Base-by-base conservation (phyloP, 2,113 vertebrate genomes). In the Etheostoma cragini region DNA sequence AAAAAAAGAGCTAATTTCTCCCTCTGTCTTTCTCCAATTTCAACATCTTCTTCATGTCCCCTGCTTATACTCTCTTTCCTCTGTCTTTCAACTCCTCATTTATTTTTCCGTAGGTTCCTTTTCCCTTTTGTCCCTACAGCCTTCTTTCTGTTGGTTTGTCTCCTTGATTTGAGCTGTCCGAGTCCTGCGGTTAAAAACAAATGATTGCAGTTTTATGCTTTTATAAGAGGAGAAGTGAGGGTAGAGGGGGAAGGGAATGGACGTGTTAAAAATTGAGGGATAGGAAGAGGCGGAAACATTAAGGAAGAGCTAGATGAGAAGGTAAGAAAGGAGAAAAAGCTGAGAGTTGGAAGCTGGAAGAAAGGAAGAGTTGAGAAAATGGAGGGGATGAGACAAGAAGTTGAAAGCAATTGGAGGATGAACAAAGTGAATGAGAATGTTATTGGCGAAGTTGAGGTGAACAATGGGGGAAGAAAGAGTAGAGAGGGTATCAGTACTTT, bases 31-130 rank as follows among this genome's bases (percentile, higher is more conserved):
- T 47, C 42, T 72, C 11, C 38, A 1, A 45, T 64, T 73, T 80
- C 19, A 79, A 2, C 50, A 26, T 71, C 63, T 72, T 84, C 46
- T 60, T 66, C 50, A 33, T 58, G 45, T 49, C 69, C 35, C 11
- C 56, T 22, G 45, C 26, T 72, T 30, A 58, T 60, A 54, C 26
- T n/a, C 24, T 70, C 66, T 22, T 54, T 74, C 5, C 6, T 82
- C 26, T 58, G 21, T 0, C 0, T 78, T 67, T 82, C 45, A 54
- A 42, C 21, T 61, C 42, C 21, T 72, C 8, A 12, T 79, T 65
- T 60, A 19, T 83, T 65, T 72, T 26, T 30, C 46, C 49, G 4
- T 26, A 53, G 15, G 53, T 24, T 60, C 63, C 12, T 62, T 53
- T 17, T 46, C 1, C 0, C 21, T 24, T 50, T 22, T 58, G 3